Evolutionary conservation across 2,113 vertebrate genomes (phyloP), one percentile per base, ranked within the genome.

Genomic region (Nesogale talazaci): DNA sequence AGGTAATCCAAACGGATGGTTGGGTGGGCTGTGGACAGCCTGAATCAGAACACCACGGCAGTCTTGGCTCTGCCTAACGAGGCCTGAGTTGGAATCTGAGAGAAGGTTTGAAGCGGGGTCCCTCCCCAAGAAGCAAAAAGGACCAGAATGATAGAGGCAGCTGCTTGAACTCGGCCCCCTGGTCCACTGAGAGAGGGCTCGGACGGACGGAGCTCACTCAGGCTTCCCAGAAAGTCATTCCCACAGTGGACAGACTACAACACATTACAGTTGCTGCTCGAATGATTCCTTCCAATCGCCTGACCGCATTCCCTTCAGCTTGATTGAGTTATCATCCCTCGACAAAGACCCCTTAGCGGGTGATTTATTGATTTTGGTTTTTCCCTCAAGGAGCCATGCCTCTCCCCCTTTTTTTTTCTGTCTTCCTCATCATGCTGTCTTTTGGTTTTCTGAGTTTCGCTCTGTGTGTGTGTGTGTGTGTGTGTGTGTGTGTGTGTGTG

Each of bases 361-460:
- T 74, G 65, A 10, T 59, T 61, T 38, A 52, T 19, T 76, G 81
- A 76, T 78, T 92, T 87, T 46, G 75, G 23, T 59, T 85, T 14
- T 84, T 5, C 83, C 38, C 69, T 22, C n/a, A n/a, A n/a, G n/a
- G n/a, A n/a, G n/a, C n/a, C n/a, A n/a, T n/a, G n/a, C n/a, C n/a
- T n/a, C n/a, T n/a, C n/a, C n/a, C n/a, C n/a, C n/a, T n/a, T n/a
- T n/a, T 72, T 52, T 90, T 88, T 40, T 91, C 38, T 86, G 40
- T 8, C 72, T 15, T 2, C 83, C 42, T 61, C 72, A 91, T 84
- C 9, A 78, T 27, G 22, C 11, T 93, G 20, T 84, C 14, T 86
- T 94, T 72, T 86, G 77, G 19, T 86, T 56, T 83, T 92, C 87
- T 81, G 82, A 67, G 61, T 83, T 90, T 38, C 20, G 77, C n/a